Evolutionary conservation across 2,888 invertebrate genomes (phyloP), one percentile per base, ranked within the genome.

Genomic region (Koerneria pararmatus): DNA sequence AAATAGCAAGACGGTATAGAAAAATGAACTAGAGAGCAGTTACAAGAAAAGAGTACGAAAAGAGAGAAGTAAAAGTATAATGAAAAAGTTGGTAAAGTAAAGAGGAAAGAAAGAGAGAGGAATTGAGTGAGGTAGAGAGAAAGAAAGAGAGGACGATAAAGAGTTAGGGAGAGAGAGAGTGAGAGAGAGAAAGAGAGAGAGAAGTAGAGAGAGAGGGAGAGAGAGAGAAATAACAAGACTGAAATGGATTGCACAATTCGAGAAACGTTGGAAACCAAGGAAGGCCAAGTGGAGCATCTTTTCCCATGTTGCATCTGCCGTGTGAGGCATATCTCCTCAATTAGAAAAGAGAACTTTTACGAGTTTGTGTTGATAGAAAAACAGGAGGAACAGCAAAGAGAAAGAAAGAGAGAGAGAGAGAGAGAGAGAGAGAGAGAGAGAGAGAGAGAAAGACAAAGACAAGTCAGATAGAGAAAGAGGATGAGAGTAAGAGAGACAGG

Each of bases 131-230:
- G 46, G 46, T 11, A 46, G 46, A n/a, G 8, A 15, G 53, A 24
- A 24, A 53, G 53, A 53, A 24, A 24, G 22, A n/a, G 53, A 53
- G 22, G 53, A 24, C 8, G 57, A 57, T 29, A 34, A 34, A 57
- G 57, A 57, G 29, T 24, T 11, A 31, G 57, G 32, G 31, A 34
- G 6, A 57, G 31, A 57, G 8, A 34, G 22, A n/a, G 53, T 8
- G 22, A 8, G 11, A 15, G 53, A n/a, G 22, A 24, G 53, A 15
- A 6, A 15, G 53, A 8, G 11, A 53, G 53, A 53, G 53, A 53
- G 53, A 15, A 22, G 53, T 8, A 6, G 53, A 53, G 11, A 22
- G 53, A 15, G 22, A 53, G 8, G 22, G 22, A 53, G 53, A 53
- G 8, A 24, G 53, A 53, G n/a, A n/a, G n/a, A n/a, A n/a, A n/a